A percentile compares a stretch with the other conserved stretches of the same genome.
Evolutionary conservation across 2,113 vertebrate species (phyloP).

Genomic region (Mustelus asterias): DNA sequence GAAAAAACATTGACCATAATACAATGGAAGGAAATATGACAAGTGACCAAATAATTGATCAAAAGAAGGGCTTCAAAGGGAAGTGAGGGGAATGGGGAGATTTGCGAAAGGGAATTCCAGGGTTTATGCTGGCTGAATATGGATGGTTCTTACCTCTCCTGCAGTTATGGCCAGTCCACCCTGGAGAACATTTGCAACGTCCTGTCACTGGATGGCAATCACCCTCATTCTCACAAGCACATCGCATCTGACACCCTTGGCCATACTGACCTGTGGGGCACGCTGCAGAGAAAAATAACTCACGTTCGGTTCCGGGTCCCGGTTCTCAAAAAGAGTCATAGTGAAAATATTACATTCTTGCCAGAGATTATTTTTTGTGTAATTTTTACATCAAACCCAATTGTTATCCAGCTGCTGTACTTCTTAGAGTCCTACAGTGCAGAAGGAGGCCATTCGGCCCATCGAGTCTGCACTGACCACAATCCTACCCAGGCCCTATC

Average conservation of each 20-base stretch:
- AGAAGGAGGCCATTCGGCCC: no score
- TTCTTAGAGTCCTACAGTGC: background rate
- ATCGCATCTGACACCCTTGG: conserved; percentile 66
- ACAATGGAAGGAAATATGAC: background rate
- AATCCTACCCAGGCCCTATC: no score
- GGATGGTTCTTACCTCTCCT: conserved; percentile 59
- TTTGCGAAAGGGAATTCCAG: background rate
- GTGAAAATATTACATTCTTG: background rate
- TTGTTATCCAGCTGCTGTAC: background rate
- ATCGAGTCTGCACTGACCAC: no score
- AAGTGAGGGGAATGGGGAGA: background rate
- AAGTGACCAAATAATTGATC: background rate
- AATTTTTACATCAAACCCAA: background rate
- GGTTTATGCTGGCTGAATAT: background rate
- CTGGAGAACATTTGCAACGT: conserved; percentile 68
- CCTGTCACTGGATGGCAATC: conserved; percentile 70
- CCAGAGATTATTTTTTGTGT: background rate
- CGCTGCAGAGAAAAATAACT: conserved; percentile 43
- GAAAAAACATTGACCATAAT: background rate
- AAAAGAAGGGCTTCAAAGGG: background rate
- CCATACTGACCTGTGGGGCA: conserved; percentile 76
- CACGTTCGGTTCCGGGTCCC: background rate
- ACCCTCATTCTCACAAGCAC: conserved; percentile 74
- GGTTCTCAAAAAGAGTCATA: background rate
- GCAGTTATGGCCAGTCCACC: conserved; percentile 76